Base-by-base conservation (phyloP, 2,113 vertebrate species). In the Sakesphorus luctuosus region DNA sequence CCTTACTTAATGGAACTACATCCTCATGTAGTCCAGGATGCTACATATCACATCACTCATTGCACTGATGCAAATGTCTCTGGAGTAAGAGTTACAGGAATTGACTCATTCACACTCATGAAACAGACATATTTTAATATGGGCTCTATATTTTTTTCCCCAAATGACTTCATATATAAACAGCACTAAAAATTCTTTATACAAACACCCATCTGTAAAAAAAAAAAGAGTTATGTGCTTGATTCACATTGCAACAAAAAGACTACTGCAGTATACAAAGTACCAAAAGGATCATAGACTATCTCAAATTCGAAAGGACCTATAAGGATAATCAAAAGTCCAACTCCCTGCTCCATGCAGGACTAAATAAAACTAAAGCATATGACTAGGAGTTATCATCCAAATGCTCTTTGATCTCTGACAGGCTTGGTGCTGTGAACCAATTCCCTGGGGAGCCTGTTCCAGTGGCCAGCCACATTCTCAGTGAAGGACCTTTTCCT, bases 111-210 rank as follows among this genome's bases (percentile, higher is more conserved):
- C 24, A 75, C 23, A 3, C 66, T 84, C 46, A 90, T 44, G 21
- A 80, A 69, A 50, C 7, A 65, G 33, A 36, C 44, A 31, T 35
- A 40, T 47, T 78, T 93, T 86, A 81, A 33, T 59, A 84, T 8
- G 8, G 46, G 33, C 24, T 72, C 13, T 61, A 2, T 13, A 2
- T 13, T 35, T n/a, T 53, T 49, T 36, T 21, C 7, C 5, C 25
- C 72, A 69, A 93, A 58, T 58, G 3, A 65, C 36, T 65, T 79
- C 10, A 13, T 81, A 77, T 24, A 67, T 46, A 86, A 86, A 72
- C 35, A 84, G 61, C 52, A 38, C 26, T 92, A 90, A 80, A 90
- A 94, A 56, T 66, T 62, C 33, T 66, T 87, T 47, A 66, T 38
- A 71, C 63, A 67, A 21, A 36, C 13, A 46, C 6, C 8, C 19